phyloP scores from a whole-genome alignment of 2,113 vertebrate species.

The Podilymbus podiceps region DNA sequence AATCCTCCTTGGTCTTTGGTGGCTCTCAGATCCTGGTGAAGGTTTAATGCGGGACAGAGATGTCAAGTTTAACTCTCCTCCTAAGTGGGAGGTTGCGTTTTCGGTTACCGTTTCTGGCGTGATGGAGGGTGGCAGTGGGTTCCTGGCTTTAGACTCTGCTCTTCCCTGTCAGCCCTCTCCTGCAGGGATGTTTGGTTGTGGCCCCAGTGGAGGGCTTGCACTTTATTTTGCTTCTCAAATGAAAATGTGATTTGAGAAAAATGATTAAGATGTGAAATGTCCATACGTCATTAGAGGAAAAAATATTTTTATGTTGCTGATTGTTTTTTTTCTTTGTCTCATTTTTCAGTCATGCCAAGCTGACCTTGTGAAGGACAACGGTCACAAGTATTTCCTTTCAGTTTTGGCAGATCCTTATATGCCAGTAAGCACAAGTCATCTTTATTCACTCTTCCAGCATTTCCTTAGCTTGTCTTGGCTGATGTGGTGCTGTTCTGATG shows the following conservation, averaged over 20 bases:
- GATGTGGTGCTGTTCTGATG: background rate
- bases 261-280: background rate
- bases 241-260: background rate
- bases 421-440: conserved; percentile 84
- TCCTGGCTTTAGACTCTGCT: background rate
- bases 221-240: background rate
- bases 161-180: background rate
- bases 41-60: background rate
- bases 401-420: conserved; percentile 96
- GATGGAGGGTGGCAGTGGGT: background rate
- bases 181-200: background rate
- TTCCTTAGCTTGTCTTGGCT: background rate
- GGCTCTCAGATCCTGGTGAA: background rate
- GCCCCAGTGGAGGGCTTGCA: background rate
- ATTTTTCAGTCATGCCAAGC: conserved; percentile 91
- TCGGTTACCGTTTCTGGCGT: background rate
- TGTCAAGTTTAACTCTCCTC: background rate
- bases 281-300: accelerated
- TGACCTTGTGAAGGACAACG: conserved; percentile 97
- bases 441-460: background rate
- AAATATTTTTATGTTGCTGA: background rate
- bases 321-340: background rate
- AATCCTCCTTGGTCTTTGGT: background rate
- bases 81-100: background rate
- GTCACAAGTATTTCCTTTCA: conserved; percentile 99